Evolutionary conservation across 2,797 vertebrate species (phyloP).

Genomic region (Oryzias dopingdopingensis): DNA sequence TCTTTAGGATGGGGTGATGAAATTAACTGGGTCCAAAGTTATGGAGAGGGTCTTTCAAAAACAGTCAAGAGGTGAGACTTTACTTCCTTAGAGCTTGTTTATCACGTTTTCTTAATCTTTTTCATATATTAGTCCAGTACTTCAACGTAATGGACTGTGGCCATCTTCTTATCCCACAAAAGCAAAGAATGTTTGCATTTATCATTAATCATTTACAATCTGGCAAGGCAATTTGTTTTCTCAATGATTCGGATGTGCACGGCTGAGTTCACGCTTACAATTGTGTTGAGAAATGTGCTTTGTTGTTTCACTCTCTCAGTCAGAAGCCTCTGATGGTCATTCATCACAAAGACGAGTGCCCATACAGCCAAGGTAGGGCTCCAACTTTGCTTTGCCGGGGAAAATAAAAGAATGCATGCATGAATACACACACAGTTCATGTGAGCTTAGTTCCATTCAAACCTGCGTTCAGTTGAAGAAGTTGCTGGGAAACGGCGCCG

Average conservation of each 20-base stretch:
- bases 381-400: constrained; percentile 5
- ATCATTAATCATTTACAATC: constrained; percentile 6
- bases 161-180: neutral
- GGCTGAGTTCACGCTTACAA: constrained; percentile 25
- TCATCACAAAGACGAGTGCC: constrained; percentile 69
- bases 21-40: constrained; percentile 83
- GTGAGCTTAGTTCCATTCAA: no score
- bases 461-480: no score
- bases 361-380: constrained; percentile 67
- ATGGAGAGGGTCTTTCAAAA: constrained; percentile 81
- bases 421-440: neutral
- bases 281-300: constrained; percentile 38
- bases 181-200: no score
- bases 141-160: neutral
- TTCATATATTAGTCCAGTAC: neutral
- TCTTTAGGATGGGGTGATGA: constrained; percentile 82
- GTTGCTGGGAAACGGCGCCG: no score
- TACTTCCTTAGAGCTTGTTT: neutral
- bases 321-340: constrained; percentile 79
- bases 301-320: constrained; percentile 56
- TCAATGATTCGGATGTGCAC: constrained; percentile 7
- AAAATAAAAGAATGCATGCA: constrained; percentile 1
- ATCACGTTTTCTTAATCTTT: neutral
- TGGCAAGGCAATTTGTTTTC: neutral
- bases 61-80: constrained; percentile 74